Conservation (phyloP, 2,797 vertebrate genomes). For the Halcyon chelicuti region DNA sequence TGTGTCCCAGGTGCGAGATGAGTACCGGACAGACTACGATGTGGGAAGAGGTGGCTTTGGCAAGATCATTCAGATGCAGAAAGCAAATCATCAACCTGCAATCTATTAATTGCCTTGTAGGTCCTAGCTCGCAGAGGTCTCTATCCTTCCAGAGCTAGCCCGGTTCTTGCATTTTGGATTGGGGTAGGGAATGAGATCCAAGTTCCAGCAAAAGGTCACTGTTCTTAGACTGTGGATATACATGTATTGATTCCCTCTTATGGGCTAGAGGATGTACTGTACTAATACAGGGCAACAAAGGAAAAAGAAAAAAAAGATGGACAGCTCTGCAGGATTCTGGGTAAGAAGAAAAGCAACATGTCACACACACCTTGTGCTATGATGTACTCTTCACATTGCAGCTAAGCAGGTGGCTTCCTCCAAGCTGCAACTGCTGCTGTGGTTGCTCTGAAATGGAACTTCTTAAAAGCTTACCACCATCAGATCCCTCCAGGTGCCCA, state of each 20-base stretch:
- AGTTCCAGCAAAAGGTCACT: slow-evolving; percentile 40
- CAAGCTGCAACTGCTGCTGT: background rate
- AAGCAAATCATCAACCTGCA: slow-evolving; percentile 53
- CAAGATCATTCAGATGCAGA: slow-evolving; percentile 74
- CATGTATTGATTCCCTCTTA: slow-evolving; percentile 33
- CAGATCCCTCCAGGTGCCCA: background rate
- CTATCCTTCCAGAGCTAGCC: slow-evolving; percentile 28
- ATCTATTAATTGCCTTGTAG: slow-evolving; percentile 35
- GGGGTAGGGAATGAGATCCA: slow-evolving; percentile 6
- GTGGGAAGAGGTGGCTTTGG: slow-evolving; percentile 78
- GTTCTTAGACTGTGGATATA: slow-evolving; percentile 55
- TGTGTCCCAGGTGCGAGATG: slow-evolving; percentile 70
- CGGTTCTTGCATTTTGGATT: background rate
- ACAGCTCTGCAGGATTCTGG: slow-evolving; percentile 39
- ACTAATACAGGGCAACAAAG: slow-evolving; percentile 30
- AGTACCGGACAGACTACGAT: slow-evolving; percentile 76
- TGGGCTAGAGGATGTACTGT: slow-evolving; percentile 49
- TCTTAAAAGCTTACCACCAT: background rate
- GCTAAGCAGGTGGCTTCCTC: background rate
- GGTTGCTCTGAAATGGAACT: slow-evolving; percentile 7
- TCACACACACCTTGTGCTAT: background rate
- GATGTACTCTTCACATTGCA: background rate
- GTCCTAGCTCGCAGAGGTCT: background rate
- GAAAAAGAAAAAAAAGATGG: background rate
- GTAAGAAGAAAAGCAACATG: slow-evolving; percentile 32